Evolutionary conservation across 2,888 invertebrate genomes (phyloP).

Genomic region (Rhamnusium bicolor): DNA sequence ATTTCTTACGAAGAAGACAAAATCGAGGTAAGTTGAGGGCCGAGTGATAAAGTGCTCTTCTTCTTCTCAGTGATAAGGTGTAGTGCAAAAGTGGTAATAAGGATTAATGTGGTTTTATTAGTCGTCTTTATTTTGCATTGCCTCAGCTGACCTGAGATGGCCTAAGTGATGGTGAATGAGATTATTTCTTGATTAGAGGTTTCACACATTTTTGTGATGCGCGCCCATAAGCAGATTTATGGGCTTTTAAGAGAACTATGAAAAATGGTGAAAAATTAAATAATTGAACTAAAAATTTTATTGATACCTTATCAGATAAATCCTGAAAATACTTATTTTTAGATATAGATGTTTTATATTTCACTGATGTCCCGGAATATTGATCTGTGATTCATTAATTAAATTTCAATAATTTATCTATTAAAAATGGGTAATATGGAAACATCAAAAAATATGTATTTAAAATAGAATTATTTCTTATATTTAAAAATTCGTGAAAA

Average conservation of each 20-base stretch:
- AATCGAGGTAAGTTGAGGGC: slow-evolving; percentile 32
- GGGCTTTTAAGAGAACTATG: too few relatives aligned
- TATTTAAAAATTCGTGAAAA: too few relatives aligned
- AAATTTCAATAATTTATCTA: too few relatives aligned
- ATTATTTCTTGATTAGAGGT: not conserved
- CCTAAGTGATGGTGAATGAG: slow-evolving; percentile 17
- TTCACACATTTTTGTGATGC: not conserved
- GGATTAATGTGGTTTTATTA: slow-evolving; percentile 15
- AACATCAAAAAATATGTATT: too few relatives aligned
- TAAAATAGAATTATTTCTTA: too few relatives aligned
- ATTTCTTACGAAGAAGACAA: slow-evolving; percentile 6
- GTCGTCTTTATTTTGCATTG: slow-evolving; percentile 9
- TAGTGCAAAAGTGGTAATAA: slow-evolving; percentile 31
- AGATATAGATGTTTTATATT: too few relatives aligned
- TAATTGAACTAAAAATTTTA: not conserved
- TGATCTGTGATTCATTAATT: too few relatives aligned
- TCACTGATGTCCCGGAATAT: too few relatives aligned
- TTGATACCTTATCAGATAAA: too few relatives aligned
- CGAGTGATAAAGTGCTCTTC: slow-evolving; percentile 31
- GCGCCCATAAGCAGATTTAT: not conserved
- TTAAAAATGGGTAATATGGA: too few relatives aligned
- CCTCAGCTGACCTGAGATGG: not conserved
- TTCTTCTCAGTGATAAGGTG: slow-evolving; percentile 33
- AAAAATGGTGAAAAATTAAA: not conserved
- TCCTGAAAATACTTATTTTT: too few relatives aligned